Base-by-base conservation (phyloP, 2,113 vertebrate species). In the Tichodroma muraria region DNA sequence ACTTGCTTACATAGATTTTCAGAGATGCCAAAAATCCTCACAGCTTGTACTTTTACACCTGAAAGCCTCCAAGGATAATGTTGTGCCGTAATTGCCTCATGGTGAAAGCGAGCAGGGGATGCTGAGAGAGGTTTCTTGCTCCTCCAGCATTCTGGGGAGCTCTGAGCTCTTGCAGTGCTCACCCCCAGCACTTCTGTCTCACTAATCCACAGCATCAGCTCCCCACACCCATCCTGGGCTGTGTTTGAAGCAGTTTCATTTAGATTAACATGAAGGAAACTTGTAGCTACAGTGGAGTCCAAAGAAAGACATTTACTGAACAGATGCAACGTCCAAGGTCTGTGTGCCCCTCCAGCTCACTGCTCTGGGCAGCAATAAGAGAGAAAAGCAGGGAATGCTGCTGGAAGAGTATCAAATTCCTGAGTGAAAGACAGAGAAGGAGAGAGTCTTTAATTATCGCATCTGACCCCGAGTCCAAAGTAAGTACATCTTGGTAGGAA, bases 41-140 rank as follows among this genome's bases (percentile, higher is more conserved):
- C 33, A 93, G 60, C 61, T 70, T 82, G 72, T 80, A 71, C 69
- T 91, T 96, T 45, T 59, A 88, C 85, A 84, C 80, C 92, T 10
- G 17, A 94, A 80, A 96, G 47, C 80, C 83, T 86, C 69, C 71
- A 56, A 75, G 81, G 92, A 63, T 35, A 60, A 65, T 2, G 31
- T 8, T 76, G 75, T 57, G 38, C 64, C 14, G 1, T 24, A 63
- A 66, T 10, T 73, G 33, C 65, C 52, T 27, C 37, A 2, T 11
- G 64, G 63, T 75, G 60, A 81, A 59, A 21, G 52, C 0, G 1
- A 75, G 60, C 6, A 24, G 72, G 33, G 0, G 42, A 54, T 47
- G 71, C 76, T 45, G 56, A 65, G 5, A 24, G 59, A 11, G 42
- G 8, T 38, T 73, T 42, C 27, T 37, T 31, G 47, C n/a, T 7